phyloP scores from a whole-genome alignment of 2,888 invertebrate species.

The Coleophora flavipennella region DNA sequence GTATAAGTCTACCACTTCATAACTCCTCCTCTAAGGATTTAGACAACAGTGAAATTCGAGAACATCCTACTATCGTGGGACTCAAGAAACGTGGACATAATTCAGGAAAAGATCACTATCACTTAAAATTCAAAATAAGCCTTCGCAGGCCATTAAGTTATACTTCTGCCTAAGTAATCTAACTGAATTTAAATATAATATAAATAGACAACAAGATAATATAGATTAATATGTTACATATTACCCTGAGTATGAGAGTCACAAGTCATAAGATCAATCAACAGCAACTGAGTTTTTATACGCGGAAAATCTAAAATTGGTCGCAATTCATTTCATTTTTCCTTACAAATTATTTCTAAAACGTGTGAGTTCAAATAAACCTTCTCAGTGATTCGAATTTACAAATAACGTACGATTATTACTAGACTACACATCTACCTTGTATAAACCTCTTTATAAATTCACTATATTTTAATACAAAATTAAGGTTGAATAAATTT shows the following conservation, averaged over 20 bases:
- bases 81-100: slow-evolving; percentile 23
- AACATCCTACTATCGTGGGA: slow-evolving; percentile 21
- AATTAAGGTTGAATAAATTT: slow-evolving; percentile 19
- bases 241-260: slow-evolving; percentile 68
- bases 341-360: slow-evolving; percentile 55
- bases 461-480: slow-evolving; percentile 42
- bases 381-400: slow-evolving; percentile 24
- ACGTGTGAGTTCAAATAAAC: slow-evolving; percentile 36
- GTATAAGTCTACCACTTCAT: slow-evolving; percentile 35
- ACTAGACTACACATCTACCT: slow-evolving; percentile 68
- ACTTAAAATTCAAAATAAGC: slow-evolving; percentile 25
- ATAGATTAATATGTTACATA: slow-evolving; percentile 25
- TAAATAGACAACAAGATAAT: slow-evolving; percentile 47
- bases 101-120: slow-evolving; percentile 22
- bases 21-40: slow-evolving; percentile 40
- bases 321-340: slow-evolving; percentile 37
- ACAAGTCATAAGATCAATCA: slow-evolving; percentile 69
- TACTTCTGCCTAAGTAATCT: slow-evolving; percentile 41
- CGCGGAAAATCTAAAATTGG: slow-evolving; percentile 57
- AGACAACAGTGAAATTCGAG: slow-evolving; percentile 40
- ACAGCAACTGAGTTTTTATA: slow-evolving; percentile 32
- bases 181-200: slow-evolving; percentile 41
- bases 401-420: slow-evolving; percentile 53
- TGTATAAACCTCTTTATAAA: slow-evolving; percentile 71
- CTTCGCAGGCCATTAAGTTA: slow-evolving; percentile 58